These are phyloP conservation scores for Drosophila dunni DNA, from an alignment of 1,140 invertebrate genomes.

Conservation along the genomic window DNA sequence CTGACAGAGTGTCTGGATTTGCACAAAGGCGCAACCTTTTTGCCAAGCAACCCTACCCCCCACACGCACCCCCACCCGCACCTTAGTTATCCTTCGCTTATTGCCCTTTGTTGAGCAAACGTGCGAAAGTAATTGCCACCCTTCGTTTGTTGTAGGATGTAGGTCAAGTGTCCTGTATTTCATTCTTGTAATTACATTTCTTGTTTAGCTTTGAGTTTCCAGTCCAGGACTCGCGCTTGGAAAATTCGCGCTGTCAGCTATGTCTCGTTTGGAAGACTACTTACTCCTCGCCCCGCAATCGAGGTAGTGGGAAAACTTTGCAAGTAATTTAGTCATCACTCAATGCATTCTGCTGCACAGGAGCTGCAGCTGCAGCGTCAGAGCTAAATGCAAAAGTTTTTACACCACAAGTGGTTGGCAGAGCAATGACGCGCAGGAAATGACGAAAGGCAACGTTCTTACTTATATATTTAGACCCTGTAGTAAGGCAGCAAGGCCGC, in stretches of 20 bases:
- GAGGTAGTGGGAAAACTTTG: constrained; percentile 30
- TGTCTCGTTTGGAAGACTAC: constrained; percentile 4
- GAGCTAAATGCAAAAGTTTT: constrained; percentile 42
- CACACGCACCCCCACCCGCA: too few relatives aligned
- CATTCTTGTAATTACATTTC: constrained; percentile 73
- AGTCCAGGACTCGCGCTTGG: constrained; percentile 13
- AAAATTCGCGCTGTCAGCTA: constrained; percentile 38
- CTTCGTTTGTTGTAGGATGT: constrained; percentile 33
- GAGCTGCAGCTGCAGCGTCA: background rate
- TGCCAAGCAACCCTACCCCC: background rate
- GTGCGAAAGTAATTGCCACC: constrained; percentile 71
- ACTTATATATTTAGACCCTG: constrained; percentile 23
- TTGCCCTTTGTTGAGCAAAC: constrained; percentile 45
- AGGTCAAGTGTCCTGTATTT: constrained; percentile 74
- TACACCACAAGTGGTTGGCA: constrained; percentile 39
- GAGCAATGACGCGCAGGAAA: constrained; percentile 48
- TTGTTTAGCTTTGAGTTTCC: constrained; percentile 41
- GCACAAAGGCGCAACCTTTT: constrained; percentile 51
- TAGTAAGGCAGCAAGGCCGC: too few relatives aligned
- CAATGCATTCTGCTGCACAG: constrained; percentile 36
- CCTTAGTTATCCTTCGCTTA: too few relatives aligned
- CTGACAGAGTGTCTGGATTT: constrained; percentile 47
- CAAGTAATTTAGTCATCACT: constrained; percentile 53
- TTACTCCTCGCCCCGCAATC: background rate
- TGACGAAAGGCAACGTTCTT: constrained; percentile 23